Conservation (phyloP, 2,113 vertebrate species). For the Crotalus viridis region DNA sequence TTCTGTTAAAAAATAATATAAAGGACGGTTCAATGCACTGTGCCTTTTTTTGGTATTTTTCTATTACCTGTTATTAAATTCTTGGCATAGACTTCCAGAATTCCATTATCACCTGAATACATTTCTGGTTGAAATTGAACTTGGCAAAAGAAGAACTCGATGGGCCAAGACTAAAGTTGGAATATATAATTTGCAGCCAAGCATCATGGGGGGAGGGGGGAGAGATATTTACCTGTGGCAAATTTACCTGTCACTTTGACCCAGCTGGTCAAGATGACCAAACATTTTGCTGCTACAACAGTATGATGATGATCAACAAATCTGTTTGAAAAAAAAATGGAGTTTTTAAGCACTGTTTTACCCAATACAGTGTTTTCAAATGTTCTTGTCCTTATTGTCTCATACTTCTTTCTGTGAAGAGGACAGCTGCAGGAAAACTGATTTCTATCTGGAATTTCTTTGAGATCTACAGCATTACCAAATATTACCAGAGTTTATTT, state of each 20-base stretch:
- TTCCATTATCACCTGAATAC: not conserved
- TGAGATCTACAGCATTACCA: not conserved
- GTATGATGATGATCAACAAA: not conserved
- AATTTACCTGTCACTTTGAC: not conserved
- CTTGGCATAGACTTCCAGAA: not conserved
- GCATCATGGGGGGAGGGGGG: not conserved
- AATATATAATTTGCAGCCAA: not conserved
- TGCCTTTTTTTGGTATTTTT: not conserved
- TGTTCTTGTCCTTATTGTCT: not conserved
- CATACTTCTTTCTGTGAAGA: not conserved
- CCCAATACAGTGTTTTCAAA: not conserved
- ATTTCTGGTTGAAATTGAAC: not conserved
- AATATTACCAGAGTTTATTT: not conserved
- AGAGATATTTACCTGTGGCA: not conserved
- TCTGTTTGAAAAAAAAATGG: not conserved
- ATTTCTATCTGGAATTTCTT: not conserved
- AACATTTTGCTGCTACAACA: not conserved
- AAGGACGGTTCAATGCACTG: not conserved
- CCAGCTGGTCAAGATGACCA: not conserved
- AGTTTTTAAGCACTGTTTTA: not conserved
- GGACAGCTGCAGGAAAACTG: not conserved
- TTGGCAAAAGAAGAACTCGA: not conserved
- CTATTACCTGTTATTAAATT: not conserved
- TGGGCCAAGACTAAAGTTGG: not conserved
- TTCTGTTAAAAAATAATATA: not conserved